Percentiles rank a stretch among this genome's conserved stretches.
Conservation (phyloP, 1,140 invertebrate genomes). For the Pseudomyrmex flavicornis region DNA sequence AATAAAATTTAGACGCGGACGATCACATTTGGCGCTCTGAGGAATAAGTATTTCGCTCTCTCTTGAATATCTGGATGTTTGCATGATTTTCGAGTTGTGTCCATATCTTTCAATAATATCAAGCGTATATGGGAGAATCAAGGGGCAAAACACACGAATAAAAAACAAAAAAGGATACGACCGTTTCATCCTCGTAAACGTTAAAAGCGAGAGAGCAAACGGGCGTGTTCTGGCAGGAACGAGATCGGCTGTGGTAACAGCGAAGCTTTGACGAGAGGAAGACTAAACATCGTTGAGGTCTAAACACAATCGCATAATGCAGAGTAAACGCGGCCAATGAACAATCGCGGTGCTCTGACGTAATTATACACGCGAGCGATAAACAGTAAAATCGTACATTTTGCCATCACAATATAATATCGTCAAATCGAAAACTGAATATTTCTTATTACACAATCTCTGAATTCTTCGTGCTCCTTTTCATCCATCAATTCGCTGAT, state of each 20-base stretch:
- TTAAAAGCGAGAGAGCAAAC: constrained; percentile 18
- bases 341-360: constrained; percentile 56
- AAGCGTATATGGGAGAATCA: not conserved
- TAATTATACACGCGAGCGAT: constrained; percentile 71
- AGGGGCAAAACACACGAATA: not conserved
- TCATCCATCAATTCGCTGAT: constrained; percentile 4
- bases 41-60: not conserved
- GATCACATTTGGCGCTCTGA: not conserved
- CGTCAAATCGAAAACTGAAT: not conserved
- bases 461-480: not conserved
- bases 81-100: constrained; percentile 19
- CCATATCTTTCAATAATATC: constrained; percentile 41
- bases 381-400: constrained; percentile 72
- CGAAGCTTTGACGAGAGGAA: constrained; percentile 32
- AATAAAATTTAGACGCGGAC: constrained; percentile 5
- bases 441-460: constrained; percentile 37
- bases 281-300: constrained; percentile 48
- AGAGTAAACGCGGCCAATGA: constrained; percentile 65
- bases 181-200: constrained; percentile 26
- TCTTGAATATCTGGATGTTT: constrained; percentile 12
- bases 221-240: constrained; percentile 17
- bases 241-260: constrained; percentile 38
- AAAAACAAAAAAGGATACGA: not conserved
- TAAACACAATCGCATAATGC: constrained; percentile 27
- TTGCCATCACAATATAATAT: too few species aligned